phyloP scores from a whole-genome alignment of 2,113 vertebrate species.

The Rhabdomys dilectus region DNA sequence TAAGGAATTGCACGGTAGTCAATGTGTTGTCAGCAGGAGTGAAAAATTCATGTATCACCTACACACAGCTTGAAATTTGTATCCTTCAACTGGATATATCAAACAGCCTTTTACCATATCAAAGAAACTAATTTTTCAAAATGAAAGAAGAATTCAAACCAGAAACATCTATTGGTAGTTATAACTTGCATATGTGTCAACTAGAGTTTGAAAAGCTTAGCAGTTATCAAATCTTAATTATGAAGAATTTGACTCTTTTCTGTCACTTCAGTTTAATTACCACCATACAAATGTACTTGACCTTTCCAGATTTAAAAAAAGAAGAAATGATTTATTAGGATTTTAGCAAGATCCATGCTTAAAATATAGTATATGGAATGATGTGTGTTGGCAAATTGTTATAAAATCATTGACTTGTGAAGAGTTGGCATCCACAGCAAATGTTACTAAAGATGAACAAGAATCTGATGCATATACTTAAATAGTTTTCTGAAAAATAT shows the following conservation, averaged over 20 bases:
- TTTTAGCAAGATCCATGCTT: background rate
- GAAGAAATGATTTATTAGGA: constrained; percentile 18
- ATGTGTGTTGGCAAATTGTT: background rate
- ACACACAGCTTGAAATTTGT: constrained; percentile 85
- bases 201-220: constrained; percentile 77
- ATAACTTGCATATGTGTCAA: constrained; percentile 55
- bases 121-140: constrained; percentile 75
- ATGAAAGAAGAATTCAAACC: constrained; percentile 43
- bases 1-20: constrained; percentile 84
- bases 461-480: background rate
- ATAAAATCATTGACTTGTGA: background rate
- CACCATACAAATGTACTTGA: background rate
- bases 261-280: background rate
- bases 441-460: background rate
- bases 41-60: constrained; percentile 87
- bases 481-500: background rate
- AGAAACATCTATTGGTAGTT: constrained; percentile 76
- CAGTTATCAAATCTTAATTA: constrained; percentile 75
- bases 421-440: background rate
- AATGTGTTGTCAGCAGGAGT: constrained; percentile 84
- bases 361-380: background rate
- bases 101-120: constrained; percentile 79
- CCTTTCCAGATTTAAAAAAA: constrained; percentile 44
- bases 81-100: constrained; percentile 82
- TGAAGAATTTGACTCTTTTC: constrained; percentile 73